These are phyloP conservation scores for Lutraria lutraria DNA, from an alignment of 2,888 invertebrate genomes.

Conservation along the genomic window DNA sequence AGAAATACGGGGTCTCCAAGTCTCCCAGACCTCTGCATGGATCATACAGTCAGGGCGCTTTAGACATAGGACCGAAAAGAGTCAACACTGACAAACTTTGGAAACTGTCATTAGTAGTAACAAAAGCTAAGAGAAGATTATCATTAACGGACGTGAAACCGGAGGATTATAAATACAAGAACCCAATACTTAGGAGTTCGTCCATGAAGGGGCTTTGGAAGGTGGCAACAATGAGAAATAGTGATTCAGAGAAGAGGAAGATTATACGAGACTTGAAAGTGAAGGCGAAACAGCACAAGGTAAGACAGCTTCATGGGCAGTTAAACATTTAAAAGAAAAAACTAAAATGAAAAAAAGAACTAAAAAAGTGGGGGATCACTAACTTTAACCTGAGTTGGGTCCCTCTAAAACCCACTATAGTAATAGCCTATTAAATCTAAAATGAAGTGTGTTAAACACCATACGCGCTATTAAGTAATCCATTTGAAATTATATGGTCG, in stretches of 20 bases:
- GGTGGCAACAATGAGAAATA: conserved; percentile 47
- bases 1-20: background rate
- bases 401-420: too few relatives aligned
- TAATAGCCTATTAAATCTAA: too few relatives aligned
- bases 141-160: background rate
- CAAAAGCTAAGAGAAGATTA: conserved; percentile 53
- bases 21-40: background rate
- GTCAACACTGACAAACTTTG: background rate
- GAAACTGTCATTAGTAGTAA: conserved; percentile 38
- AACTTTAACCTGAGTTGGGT: too few relatives aligned
- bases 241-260: conserved; percentile 54
- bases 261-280: conserved; percentile 54
- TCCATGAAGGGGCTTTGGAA: conserved; percentile 53
- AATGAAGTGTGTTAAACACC: too few relatives aligned
- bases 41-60: conserved; percentile 8
- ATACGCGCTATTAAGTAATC: too few relatives aligned
- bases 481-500: too few relatives aligned
- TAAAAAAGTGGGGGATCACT: too few relatives aligned
- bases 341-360: background rate
- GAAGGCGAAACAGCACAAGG: conserved; percentile 54
- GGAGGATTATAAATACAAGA: background rate
- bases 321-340: too few relatives aligned
- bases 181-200: conserved; percentile 20
- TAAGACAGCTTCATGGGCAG: background rate
- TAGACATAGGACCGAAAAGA: background rate